Evolutionary conservation across 2,888 invertebrate species (phyloP).

Genomic region (Microctonus hyperodae): DNA sequence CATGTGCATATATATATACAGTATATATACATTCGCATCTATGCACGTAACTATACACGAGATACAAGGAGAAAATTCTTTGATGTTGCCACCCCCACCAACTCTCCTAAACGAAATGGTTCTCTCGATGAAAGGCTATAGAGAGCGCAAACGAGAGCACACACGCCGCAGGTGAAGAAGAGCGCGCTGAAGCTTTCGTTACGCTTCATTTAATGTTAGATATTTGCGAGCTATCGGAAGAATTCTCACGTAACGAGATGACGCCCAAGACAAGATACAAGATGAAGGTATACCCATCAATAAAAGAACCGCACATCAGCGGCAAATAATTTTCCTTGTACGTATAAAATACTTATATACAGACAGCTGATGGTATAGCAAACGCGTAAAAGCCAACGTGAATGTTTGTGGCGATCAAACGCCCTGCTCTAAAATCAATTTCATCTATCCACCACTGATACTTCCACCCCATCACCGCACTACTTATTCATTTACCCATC

Average conservation of each 20-base stretch:
- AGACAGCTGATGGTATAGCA: not conserved
- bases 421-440: conserved; percentile 1
- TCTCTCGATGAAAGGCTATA: conserved; percentile 54
- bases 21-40: conserved; percentile 13
- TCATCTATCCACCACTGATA: conserved; percentile 2
- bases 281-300: conserved; percentile 2
- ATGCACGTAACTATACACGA: conserved; percentile 25
- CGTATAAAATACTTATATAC: not conserved
- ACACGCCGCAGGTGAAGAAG: conserved; percentile 54
- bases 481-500: not conserved
- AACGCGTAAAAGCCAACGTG: not conserved
- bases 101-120: conserved; percentile 44
- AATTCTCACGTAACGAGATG: conserved; percentile 42
- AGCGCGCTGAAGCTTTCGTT: conserved; percentile 30
- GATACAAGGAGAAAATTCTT: conserved; percentile 49
- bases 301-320: not conserved
- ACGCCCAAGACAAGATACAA: conserved; percentile 36
- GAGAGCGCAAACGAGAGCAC: conserved; percentile 8
- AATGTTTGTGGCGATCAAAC: conserved; percentile 19
- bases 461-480: not conserved
- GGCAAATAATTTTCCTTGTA: conserved; percentile 29
- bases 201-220: conserved; percentile 60
- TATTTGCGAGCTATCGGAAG: conserved; percentile 48
- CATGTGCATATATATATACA: not conserved
- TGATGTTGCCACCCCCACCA: conserved; percentile 59